Percentiles rank a stretch among this genome's conserved stretches.
Evolutionary conservation across 2,797 vertebrate species (phyloP).

Genomic region (Karalla daura): DNA sequence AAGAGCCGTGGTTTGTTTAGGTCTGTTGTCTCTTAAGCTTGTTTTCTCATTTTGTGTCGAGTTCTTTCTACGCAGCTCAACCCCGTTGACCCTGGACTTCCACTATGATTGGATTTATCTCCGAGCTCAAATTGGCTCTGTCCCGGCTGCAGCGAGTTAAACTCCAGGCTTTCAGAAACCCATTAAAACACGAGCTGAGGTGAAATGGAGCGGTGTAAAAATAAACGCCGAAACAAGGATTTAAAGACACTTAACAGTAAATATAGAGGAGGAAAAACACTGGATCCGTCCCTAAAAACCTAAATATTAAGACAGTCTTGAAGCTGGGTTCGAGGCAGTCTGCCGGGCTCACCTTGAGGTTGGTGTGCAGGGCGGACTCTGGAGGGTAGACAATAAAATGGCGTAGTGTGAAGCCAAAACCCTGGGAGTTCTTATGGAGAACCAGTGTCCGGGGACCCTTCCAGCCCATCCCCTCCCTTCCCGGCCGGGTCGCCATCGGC

Average conservation of each 20-base stretch:
- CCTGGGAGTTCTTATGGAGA: slow-evolving; percentile 92
- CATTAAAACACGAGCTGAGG: slow-evolving; percentile 20
- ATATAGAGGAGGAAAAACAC: slow-evolving; percentile 4
- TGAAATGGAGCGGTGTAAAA: slow-evolving; percentile 48
- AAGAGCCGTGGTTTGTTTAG: neutral
- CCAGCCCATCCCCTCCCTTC: slow-evolving; percentile 87
- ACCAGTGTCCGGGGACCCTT: slow-evolving; percentile 90
- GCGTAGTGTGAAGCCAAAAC: slow-evolving; percentile 96
- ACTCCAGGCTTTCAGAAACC: neutral
- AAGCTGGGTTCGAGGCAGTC: neutral
- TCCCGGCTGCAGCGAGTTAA: slow-evolving; percentile 32
- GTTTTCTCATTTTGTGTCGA: slow-evolving; percentile 21
- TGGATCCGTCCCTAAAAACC: neutral
- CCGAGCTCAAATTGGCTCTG: slow-evolving; percentile 26
- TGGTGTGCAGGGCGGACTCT: slow-evolving; percentile 90
- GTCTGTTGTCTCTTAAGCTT: slow-evolving; percentile 14
- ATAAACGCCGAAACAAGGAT: slow-evolving; percentile 3
- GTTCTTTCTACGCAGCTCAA: slow-evolving; percentile 25
- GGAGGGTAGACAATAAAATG: slow-evolving; percentile 99
- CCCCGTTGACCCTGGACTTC: slow-evolving; percentile 24
- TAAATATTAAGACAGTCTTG: neutral
- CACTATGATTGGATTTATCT: slow-evolving; percentile 23
- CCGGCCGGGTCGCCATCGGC: slow-evolving; percentile 80
- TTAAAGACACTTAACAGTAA: too few species aligned
- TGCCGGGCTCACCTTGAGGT: slow-evolving; percentile 85